phyloP scores from a whole-genome alignment of 2,888 invertebrate species.

The Pseudococcus viburni region DNA sequence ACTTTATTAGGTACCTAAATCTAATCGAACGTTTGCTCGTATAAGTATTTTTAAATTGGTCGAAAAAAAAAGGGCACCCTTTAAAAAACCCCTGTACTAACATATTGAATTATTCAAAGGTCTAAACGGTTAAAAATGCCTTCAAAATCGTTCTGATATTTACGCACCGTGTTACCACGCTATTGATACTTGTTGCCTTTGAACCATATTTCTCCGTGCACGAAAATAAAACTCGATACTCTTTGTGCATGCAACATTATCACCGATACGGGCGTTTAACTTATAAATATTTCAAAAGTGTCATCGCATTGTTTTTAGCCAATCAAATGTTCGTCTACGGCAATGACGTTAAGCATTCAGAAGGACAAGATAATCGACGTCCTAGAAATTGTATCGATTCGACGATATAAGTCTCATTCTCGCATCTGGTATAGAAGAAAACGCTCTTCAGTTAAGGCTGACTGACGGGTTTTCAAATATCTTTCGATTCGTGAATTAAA shows the following conservation, averaged over 20 bases:
- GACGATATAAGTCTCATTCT: not conserved
- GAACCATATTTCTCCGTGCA: slow-evolving; percentile 18
- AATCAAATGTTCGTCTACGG: slow-evolving; percentile 42
- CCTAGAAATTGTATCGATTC: slow-evolving; percentile 43
- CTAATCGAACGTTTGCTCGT: not conserved
- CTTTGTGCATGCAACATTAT: slow-evolving; percentile 56
- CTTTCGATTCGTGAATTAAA: not conserved
- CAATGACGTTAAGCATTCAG: slow-evolving; percentile 35
- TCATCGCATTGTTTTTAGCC: slow-evolving; percentile 45
- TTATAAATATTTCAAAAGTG: slow-evolving; percentile 63
- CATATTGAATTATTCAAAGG: slow-evolving; percentile 42
- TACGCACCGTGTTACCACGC: slow-evolving; percentile 33
- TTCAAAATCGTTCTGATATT: slow-evolving; percentile 43
- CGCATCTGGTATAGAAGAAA: slow-evolving; percentile 7
- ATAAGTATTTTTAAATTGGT: slow-evolving; percentile 9
- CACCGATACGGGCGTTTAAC: slow-evolving; percentile 61
- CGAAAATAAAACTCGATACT: slow-evolving; percentile 41
- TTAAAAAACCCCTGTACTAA: not conserved
- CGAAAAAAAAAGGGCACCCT: not conserved
- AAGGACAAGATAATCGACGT: slow-evolving; percentile 52
- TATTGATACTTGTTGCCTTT: slow-evolving; percentile 50
- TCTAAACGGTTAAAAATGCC: slow-evolving; percentile 34
- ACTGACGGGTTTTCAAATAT: not conserved
- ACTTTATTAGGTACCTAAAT: not conserved
- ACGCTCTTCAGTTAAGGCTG: not conserved